These are phyloP conservation scores for Propsilocerus akamusi DNA, from an alignment of 1,140 invertebrate species.

Conservation along the genomic window DNA sequence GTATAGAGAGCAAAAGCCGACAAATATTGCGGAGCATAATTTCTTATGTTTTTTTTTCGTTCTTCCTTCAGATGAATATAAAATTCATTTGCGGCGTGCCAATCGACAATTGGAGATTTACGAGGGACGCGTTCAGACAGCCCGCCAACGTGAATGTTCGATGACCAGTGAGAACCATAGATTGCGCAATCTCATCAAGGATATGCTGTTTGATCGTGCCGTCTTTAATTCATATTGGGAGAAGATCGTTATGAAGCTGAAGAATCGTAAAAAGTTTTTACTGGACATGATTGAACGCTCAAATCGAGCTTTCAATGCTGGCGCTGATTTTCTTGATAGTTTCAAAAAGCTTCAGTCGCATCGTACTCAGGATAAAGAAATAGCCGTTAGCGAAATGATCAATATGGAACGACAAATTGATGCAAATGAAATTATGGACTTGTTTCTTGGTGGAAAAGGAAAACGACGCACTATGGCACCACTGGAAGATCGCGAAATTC, in stretches of 20 bases:
- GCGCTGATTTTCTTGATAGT: conserved; percentile 17
- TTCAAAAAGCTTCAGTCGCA: conserved; percentile 14
- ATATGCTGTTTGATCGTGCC: conserved; percentile 16
- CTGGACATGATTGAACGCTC: conserved; percentile 18
- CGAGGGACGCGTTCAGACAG: conserved; percentile 16
- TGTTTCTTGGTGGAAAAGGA: conserved; percentile 17
- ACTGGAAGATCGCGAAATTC: conserved; percentile 16
- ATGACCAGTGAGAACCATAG: conserved; percentile 15
- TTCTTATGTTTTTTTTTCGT: too few species aligned
- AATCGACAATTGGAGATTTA: conserved; percentile 14
- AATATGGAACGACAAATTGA: conserved; percentile 19
- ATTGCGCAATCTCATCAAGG: conserved; percentile 14
- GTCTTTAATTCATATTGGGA: conserved; percentile 17
- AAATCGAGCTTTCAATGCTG: conserved; percentile 15
- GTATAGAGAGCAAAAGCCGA: too few species aligned
- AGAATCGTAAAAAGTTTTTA: conserved; percentile 19
- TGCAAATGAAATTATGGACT: conserved; percentile 14
- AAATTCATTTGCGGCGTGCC: conserved; percentile 11
- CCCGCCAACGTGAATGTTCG: conserved; percentile 15
- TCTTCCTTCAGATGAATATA: conserved; percentile 13
- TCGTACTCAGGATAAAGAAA: conserved; percentile 14
- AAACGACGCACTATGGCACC: conserved; percentile 14
- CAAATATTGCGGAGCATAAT: too few species aligned
- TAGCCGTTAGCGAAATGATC: conserved; percentile 14
- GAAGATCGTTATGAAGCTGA: conserved; percentile 18